Base-by-base conservation (phyloP, 37 sponge, comb jelly and placozoan genomes). In the Cliona cf. orientalis region DNA sequence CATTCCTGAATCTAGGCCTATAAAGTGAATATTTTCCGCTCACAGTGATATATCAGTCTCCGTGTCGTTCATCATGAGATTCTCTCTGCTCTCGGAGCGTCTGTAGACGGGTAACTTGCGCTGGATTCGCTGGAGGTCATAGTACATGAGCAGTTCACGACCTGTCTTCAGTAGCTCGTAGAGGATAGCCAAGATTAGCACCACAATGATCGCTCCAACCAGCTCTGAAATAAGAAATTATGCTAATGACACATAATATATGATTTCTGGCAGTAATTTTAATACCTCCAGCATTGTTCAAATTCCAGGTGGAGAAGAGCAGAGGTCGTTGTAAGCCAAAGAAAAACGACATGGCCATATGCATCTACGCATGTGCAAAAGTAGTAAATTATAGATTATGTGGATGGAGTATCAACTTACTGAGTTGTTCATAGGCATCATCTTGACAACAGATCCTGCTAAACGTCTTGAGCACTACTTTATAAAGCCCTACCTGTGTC, bases 81-180 rank as follows among this genome's bases (percentile, higher is more conserved):
- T 28, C 65, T 25, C 31, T 25, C 31, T 3, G 67, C 34, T 35
- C 4, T 5, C 5, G 33, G 67, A 31, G 35, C 3, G 21, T 28
- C 67, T 36, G 7, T 4, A 35, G 5, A 3, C 7, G 25, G 37
- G 21, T 31, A 2, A 2, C n/a, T 64, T 38, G 2, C 2, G 3
- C 61, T 63, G 60, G 42, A 33, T 40, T 5, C 39, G 40, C 33
- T 46, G 34, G 31, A 55, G 0, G 67, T 56, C 71, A 12, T 31
- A 66, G 58, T 29, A 66, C 19, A 75, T 69, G 38, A 85, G 68
- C 55, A 31, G 63, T 77, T 90, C 86, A 4, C 91, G 64, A 0
- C 81, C n/a, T 33, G 78, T 82, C 82, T 86, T 81, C 34, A 86
- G 53, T 2, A 83, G 83, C 71, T 90, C 91, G 66, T 80, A 85